A percentile compares a stretch with the other conserved stretches of the same genome.
Evolutionary conservation across 2,113 vertebrate species (phyloP).

Genomic region (Lutjanus erythropterus): DNA sequence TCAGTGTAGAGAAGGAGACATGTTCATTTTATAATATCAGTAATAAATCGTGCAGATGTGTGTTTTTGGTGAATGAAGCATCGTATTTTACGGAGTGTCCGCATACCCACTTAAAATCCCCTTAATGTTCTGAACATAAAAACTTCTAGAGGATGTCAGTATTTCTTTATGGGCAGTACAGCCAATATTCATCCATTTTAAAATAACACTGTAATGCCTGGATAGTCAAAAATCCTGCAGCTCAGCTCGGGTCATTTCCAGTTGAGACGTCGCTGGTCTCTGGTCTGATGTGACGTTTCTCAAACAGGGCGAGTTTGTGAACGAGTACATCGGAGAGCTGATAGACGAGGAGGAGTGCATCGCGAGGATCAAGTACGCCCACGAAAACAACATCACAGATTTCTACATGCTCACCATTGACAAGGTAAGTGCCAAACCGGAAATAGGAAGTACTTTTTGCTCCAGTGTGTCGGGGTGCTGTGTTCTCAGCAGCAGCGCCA

Average conservation of each 20-base stretch:
- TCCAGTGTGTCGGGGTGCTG: constrained; percentile 46
- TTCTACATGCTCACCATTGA: constrained; percentile 99
- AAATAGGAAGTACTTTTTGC: neutral
- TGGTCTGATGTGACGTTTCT: neutral
- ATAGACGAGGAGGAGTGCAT: constrained; percentile 98
- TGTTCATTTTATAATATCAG: too few species aligned
- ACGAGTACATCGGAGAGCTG: constrained; percentile 97
- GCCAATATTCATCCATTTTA: neutral
- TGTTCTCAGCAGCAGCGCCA: constrained; percentile 29
- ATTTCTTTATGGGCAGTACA: neutral
- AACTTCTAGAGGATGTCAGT: neutral
- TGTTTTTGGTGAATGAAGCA: too few species aligned
- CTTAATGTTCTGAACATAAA: neutral
- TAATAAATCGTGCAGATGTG: too few species aligned
- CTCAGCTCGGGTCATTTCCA: neutral
- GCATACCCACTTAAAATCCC: neutral
- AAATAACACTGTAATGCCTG: neutral
- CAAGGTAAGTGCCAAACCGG: constrained; percentile 85
- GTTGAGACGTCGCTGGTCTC: too few species aligned
- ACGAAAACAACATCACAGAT: constrained; percentile 96
- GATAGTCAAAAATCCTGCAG: too few species aligned
- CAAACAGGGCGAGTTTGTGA: constrained; percentile 95
- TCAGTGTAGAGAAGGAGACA: too few species aligned
- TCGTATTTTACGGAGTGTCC: too few species aligned
- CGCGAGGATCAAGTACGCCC: constrained; percentile 92